These are phyloP conservation scores for Pachyrhynchus sulphureomaculatus DNA, from an alignment of 1,140 invertebrate species.

Conservation along the genomic window DNA sequence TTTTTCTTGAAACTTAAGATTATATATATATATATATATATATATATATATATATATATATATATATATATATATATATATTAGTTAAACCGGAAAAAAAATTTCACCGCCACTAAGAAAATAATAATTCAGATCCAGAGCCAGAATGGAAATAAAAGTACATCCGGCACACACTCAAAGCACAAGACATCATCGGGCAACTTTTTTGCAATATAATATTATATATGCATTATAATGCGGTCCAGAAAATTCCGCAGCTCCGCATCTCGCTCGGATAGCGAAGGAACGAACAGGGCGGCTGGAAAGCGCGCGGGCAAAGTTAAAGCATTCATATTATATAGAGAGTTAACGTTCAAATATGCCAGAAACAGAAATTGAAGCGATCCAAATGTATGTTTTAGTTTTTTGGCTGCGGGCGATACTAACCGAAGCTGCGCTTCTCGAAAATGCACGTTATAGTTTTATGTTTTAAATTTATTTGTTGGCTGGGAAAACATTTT, in stretches of 20 bases:
- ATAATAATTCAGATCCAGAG: no score
- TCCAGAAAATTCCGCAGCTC: constrained; percentile 32
- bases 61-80: no score
- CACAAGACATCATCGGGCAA: constrained; percentile 30
- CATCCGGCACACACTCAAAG: constrained; percentile 8
- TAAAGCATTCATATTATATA: constrained; percentile 53
- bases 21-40: no score
- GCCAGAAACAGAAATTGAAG: constrained; percentile 52
- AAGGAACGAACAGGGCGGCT: constrained; percentile 43
- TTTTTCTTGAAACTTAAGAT: no score
- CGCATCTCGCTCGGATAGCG: constrained; percentile 25
- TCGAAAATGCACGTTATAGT: neutral
- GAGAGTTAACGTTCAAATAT: constrained; percentile 52
- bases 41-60: no score
- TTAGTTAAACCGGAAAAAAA: no score
- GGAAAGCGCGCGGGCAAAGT: constrained; percentile 43
- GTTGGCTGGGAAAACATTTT: neutral
- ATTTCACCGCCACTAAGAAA: no score
- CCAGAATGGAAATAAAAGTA: neutral
- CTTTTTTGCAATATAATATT: constrained; percentile 52
- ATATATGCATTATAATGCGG: constrained; percentile 52
- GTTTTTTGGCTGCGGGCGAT: constrained; percentile 41
- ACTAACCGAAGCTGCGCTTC: neutral
- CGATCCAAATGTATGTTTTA: constrained; percentile 50
- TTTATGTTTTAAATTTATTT: constrained; percentile 1